Conservation (phyloP, 2,797 vertebrate species). For the Alcedo atthis region DNA sequence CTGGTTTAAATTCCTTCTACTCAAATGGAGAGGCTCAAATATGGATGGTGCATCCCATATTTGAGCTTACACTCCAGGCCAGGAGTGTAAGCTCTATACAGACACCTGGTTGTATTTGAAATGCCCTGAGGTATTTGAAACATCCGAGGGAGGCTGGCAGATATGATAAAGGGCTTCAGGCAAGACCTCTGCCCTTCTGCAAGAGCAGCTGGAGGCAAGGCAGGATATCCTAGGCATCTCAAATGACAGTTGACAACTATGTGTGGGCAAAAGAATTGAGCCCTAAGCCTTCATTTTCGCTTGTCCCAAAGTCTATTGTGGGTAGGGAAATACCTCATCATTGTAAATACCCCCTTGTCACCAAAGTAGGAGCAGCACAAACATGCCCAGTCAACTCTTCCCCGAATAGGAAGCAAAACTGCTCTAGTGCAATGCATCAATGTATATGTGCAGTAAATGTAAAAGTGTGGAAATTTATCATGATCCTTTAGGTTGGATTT, state of each 20-base stretch:
- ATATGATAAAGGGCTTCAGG: conserved; percentile 25
- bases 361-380: not conserved
- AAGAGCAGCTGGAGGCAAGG: conserved; percentile 56
- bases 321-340: not conserved
- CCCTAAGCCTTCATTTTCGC: not conserved
- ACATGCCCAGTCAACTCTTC: not conserved
- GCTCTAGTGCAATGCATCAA: not conserved
- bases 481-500: not conserved
- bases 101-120: conserved; percentile 37
- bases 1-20: not conserved
- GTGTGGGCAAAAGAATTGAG: not conserved
- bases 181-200: conserved; percentile 47
- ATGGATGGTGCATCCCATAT: not conserved
- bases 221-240: conserved; percentile 37
- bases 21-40: not conserved
- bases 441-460: not conserved
- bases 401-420: not conserved
- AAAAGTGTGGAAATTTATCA: not conserved
- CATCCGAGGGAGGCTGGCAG: not conserved
- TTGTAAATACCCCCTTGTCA: conserved; percentile 9
- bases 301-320: not conserved
- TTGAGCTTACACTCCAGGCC: not conserved
- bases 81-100: not conserved
- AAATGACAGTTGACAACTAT: conserved; percentile 20
- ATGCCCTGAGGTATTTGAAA: not conserved